Evolutionary conservation across 1,140 invertebrate species (phyloP).

Genomic region (Drosophila kanapiae): DNA sequence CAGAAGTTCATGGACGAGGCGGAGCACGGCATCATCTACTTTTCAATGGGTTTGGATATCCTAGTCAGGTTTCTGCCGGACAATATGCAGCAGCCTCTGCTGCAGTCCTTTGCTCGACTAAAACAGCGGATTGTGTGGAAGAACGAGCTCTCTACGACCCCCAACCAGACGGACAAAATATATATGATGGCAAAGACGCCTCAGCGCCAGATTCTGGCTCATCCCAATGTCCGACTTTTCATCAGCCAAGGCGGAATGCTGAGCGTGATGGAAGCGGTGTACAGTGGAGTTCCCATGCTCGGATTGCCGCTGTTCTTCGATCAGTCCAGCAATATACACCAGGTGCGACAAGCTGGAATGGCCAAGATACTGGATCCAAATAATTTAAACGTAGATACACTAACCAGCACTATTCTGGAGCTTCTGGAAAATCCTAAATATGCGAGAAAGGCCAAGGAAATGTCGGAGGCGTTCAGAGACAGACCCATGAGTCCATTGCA

Average conservation of each 20-base stretch:
- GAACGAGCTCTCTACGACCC: constrained; percentile 9
- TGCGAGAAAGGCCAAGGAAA: constrained; percentile 37
- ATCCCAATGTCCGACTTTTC: constrained; percentile 48
- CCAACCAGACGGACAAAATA: constrained; percentile 87
- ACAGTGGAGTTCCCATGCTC: constrained; percentile 45
- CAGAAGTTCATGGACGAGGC: constrained; percentile 87
- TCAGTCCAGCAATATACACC: constrained; percentile 51
- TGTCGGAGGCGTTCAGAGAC: constrained; percentile 86
- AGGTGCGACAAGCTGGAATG: constrained; percentile 86
- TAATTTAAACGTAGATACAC: constrained; percentile 11
- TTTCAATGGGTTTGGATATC: constrained; percentile 88
- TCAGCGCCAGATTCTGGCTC: constrained; percentile 85
- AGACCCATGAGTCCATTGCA: constrained; percentile 86
- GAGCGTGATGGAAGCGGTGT: constrained; percentile 43
- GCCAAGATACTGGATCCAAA: constrained; percentile 64
- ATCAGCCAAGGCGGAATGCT: constrained; percentile 57
- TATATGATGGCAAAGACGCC: constrained; percentile 86
- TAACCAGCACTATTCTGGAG: constrained; percentile 20
- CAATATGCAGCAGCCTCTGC: constrained; percentile 78
- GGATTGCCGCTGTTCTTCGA: constrained; percentile 58
- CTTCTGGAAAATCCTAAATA: constrained; percentile 35
- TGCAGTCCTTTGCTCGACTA: constrained; percentile 28
- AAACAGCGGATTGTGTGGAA: constrained; percentile 84
- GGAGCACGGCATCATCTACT: constrained; percentile 87
- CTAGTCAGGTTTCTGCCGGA: constrained; percentile 85